A percentile compares a stretch with the other conserved stretches of the same genome.
phyloP scores from a whole-genome alignment of 2,888 invertebrate species.

The Metacarcinus magister region DNA sequence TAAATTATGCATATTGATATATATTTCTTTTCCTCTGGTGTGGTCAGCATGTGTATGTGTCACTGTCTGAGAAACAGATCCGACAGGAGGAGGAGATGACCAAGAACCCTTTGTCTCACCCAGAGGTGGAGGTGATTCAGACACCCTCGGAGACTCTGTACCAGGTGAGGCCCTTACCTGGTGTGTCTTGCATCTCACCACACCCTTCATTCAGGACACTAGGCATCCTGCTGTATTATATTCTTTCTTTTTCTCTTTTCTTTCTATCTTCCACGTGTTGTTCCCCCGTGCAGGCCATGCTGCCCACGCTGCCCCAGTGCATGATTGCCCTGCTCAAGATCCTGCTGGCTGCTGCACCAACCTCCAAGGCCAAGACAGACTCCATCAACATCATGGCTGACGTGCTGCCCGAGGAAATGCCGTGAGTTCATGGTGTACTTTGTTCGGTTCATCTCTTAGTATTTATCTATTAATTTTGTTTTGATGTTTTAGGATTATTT shows the following conservation, averaged over 20 bases:
- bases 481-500: neutral
- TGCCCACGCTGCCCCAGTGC: slow-evolving; percentile 98
- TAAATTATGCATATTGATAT: neutral
- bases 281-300: slow-evolving; percentile 88
- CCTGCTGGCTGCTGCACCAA: slow-evolving; percentile 97
- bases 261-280: neutral
- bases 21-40: no score
- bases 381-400: slow-evolving; percentile 99
- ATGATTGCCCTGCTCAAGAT: slow-evolving; percentile 99
- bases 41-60: slow-evolving; percentile 94
- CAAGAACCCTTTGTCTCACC: slow-evolving; percentile 94
- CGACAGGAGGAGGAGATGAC: slow-evolving; percentile 90
- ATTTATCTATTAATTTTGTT: neutral
- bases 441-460: neutral
- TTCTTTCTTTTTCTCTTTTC: neutral
- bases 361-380: slow-evolving; percentile 99
- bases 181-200: neutral
- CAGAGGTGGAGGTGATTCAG: slow-evolving; percentile 91
- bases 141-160: slow-evolving; percentile 95
- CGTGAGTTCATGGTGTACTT: slow-evolving; percentile 87
- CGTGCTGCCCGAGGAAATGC: slow-evolving; percentile 98
- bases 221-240: neutral
- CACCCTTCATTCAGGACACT: no score
- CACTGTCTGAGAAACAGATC: slow-evolving; percentile 95
- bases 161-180: slow-evolving; percentile 85